Base-by-base conservation (phyloP, 53 echinoderm and acorn worm species). In the Zoroaster sp. region DNA sequence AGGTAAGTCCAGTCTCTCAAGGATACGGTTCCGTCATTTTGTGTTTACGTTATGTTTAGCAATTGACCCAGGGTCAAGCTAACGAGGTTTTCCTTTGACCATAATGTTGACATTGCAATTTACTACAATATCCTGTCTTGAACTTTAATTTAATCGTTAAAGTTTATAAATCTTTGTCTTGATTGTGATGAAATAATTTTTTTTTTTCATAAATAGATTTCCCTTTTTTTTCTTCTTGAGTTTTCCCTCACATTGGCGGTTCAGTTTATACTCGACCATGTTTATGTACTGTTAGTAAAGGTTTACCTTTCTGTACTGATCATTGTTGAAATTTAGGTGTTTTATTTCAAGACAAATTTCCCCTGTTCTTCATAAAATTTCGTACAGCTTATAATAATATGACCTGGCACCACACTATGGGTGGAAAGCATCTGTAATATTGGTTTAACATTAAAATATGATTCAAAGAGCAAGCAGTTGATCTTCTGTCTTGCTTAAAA, bases 91-190 rank as follows among this genome's bases (percentile, higher is more conserved):
- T 46, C 31, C 17, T 45, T 47, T 45, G 85, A 33, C 17, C n/a
- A 14, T 36, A 85, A 85, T 71, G 46, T 70, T 85, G 70, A 85
- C 70, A 8, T 71, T 85, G 70, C 37, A 85, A 71, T 85, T 85
- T 59, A 59, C 63, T 7, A 28, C 63, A 59, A 59, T 59, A 25
- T 59, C 63, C 63, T 59, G 63, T 59, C 63, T 59, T 59, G 63
- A 28, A 59, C 28, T 8, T 28, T 59, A 59, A 59, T 59, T 59
- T 28, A 10, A 28, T 23, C 63, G 63, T 28, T 28, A 9, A 25
- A 28, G 28, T 28, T 25, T 59, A 9, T 59, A 8, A 1, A 21
- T 9, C 23, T 59, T 59, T 59, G 63, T 59, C n/a, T n/a, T n/a
- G n/a, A n/a, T 51, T 28, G 63, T 59, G 4, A 59, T 10, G 63